Conservation (phyloP, 2,888 invertebrate species). For the Dasysyrphus tricinctus region DNA sequence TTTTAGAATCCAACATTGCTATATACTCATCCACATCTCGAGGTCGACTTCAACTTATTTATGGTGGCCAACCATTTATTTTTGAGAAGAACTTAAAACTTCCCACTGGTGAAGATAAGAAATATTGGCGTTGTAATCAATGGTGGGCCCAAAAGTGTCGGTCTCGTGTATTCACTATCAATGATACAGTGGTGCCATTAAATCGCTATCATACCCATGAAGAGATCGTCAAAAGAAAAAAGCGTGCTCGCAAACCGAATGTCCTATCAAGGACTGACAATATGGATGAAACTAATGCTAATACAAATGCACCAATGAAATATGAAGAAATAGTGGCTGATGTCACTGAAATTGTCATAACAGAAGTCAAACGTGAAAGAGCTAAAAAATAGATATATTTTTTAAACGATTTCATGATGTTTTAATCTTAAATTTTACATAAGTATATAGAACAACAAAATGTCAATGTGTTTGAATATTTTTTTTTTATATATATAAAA, state of each 20-base stretch:
- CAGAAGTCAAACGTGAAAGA: constrained; percentile 57
- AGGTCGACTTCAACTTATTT: constrained; percentile 83
- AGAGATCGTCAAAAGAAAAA: constrained; percentile 83
- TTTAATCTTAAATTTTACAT: constrained; percentile 19
- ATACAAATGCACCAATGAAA: constrained; percentile 78
- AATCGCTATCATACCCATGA: constrained; percentile 83
- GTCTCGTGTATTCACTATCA: constrained; percentile 83
- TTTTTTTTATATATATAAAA: constrained; percentile 45
- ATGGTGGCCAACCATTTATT: constrained; percentile 83
- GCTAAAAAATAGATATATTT: constrained; percentile 43
- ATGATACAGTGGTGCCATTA: constrained; percentile 81
- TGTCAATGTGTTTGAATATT: constrained; percentile 39
- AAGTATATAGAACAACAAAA: constrained; percentile 21
- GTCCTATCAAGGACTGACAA: constrained; percentile 41
- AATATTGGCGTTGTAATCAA: constrained; percentile 83
- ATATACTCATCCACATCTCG: constrained; percentile 83
- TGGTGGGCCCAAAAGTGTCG: constrained; percentile 84
- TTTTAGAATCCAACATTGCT: constrained; percentile 81
- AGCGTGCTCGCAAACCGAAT: constrained; percentile 80
- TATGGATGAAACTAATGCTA: constrained; percentile 50
- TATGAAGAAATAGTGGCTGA: constrained; percentile 83
- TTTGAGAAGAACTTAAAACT: constrained; percentile 82
- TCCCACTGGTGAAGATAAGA: constrained; percentile 81
- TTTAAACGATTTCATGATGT: background rate
- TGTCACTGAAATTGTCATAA: constrained; percentile 80